Conservation (phyloP, 2,113 vertebrate species). For the Malurus melanocephalus region DNA sequence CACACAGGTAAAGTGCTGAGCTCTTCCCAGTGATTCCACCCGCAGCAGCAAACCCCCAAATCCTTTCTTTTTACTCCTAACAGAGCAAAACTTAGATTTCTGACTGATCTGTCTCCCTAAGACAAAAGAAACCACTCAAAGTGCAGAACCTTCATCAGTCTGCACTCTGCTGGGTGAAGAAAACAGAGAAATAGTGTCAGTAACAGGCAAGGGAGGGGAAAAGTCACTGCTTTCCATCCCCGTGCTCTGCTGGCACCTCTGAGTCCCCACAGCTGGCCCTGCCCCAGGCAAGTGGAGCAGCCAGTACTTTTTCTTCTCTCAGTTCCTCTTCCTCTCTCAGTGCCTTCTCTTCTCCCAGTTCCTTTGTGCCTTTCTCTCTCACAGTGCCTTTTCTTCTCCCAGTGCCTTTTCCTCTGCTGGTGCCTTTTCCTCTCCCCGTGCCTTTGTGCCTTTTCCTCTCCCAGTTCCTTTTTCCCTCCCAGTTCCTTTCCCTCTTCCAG, state of each 20-base stretch:
- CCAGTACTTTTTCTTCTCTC: not conserved
- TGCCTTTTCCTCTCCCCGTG: no score
- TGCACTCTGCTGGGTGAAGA: not conserved
- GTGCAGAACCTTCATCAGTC: not conserved
- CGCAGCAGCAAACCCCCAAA: not conserved
- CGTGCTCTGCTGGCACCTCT: not conserved
- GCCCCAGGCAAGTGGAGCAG: not conserved
- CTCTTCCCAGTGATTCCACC: not conserved
- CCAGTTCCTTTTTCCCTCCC: no score
- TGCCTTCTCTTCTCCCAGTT: no score
- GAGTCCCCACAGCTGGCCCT: not conserved
- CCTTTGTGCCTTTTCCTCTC: no score
- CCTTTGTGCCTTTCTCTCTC: no score
- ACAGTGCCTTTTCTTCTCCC: no score
- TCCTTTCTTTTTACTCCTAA: not conserved
- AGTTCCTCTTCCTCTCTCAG: not conserved
- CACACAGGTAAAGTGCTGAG: not conserved
- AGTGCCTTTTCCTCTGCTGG: no score
- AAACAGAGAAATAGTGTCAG: not conserved
- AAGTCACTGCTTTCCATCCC: rapidly evolving
- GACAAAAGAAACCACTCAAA: not conserved
- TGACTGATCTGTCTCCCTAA: not conserved
- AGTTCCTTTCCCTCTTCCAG: no score
- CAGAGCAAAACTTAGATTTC: not conserved
- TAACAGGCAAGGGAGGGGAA: not conserved